These are phyloP conservation scores for Pimephales promelas DNA, from an alignment of 2,113 vertebrate genomes.

Conservation along the genomic window DNA sequence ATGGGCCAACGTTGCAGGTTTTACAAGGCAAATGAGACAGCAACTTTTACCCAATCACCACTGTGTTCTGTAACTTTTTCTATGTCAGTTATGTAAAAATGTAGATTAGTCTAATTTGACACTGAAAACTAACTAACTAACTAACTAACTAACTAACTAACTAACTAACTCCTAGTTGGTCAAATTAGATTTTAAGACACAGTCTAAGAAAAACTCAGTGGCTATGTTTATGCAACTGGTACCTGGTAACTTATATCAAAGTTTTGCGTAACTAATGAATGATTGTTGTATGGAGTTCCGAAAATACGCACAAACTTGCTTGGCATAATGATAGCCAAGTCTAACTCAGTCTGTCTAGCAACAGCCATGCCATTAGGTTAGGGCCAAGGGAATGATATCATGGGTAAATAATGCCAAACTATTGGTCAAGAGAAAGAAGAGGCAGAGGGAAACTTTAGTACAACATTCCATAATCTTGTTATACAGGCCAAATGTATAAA, in stretches of 20 bases:
- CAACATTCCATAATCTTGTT: conserved; percentile 1
- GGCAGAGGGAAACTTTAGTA: neutral
- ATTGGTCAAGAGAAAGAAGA: conserved; percentile 4
- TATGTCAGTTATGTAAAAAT: too few species aligned
- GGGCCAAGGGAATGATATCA: conserved; percentile 39
- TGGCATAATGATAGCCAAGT: conserved; percentile 15
- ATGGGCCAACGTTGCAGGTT: neutral
- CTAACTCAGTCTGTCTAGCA: conserved; percentile 42
- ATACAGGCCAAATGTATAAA: neutral
- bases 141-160: too few species aligned
- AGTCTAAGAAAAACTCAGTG: too few species aligned
- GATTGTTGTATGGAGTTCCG: neutral
- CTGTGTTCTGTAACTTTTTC: neutral
- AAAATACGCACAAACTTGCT: conserved; percentile 9
- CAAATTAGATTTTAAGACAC: too few species aligned
- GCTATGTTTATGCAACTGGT: too few species aligned
- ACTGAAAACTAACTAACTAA: too few species aligned
- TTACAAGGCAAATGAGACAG: neutral
- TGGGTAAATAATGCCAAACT: conserved; percentile 36
- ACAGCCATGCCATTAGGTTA: conserved; percentile 30
- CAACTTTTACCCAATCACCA: conserved; percentile 4
- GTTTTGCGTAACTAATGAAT: neutral
- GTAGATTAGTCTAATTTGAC: too few species aligned
- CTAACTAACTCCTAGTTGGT: too few species aligned
- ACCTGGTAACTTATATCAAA: neutral